phyloP scores from a whole-genome alignment of 2,113 vertebrate species.

The Terrapene triunguis region DNA sequence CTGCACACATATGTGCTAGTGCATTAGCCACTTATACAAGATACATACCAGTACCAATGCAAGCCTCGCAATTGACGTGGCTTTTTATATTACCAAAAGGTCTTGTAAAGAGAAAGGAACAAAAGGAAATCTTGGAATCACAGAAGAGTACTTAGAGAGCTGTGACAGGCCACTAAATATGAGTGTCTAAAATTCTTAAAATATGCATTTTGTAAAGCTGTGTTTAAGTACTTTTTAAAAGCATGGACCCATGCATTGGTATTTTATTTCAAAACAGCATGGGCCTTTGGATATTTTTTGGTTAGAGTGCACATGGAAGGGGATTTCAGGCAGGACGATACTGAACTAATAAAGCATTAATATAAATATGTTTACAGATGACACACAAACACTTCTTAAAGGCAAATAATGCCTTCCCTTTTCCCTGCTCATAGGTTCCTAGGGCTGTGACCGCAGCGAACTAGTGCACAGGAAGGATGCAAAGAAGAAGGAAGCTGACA shows the following conservation, averaged over 20 bases:
- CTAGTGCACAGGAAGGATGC: accelerated
- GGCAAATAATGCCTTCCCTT: neutral
- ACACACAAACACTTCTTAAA: neutral
- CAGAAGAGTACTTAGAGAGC: neutral
- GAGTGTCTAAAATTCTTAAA: neutral
- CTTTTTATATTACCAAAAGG: neutral
- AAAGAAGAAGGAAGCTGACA: neutral
- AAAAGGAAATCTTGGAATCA: neutral
- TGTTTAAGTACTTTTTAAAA: neutral
- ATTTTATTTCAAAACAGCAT: neutral
- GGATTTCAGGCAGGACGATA: neutral
- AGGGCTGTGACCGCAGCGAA: neutral
- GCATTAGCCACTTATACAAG: neutral
- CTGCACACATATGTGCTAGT: neutral
- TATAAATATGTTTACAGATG: constrained; percentile 23
- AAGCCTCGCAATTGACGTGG: neutral
- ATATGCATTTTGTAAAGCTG: neutral
- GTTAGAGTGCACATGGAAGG: neutral
- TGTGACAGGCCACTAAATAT: neutral
- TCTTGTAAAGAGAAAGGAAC: neutral
- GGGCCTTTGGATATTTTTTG: neutral
- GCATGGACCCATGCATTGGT: accelerated
- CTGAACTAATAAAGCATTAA: neutral
- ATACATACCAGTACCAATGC: neutral
- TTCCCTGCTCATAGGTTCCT: accelerated